Conservation (phyloP, 2,888 invertebrate genomes). For the Melanargia galathea region DNA sequence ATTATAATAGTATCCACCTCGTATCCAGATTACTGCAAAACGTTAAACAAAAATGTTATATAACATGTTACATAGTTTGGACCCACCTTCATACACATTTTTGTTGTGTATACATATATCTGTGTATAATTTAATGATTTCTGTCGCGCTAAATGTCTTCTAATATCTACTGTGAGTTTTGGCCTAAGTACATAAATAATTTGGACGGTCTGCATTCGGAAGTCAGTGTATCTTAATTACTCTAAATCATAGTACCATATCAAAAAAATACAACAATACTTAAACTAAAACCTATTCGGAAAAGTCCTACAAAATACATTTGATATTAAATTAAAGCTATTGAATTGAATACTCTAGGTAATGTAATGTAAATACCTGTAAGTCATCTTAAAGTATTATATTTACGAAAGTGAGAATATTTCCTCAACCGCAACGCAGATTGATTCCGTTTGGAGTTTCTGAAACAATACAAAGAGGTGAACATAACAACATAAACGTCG, state of each 20-base stretch:
- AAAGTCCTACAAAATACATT: constrained; percentile 36
- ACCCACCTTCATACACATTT: not conserved
- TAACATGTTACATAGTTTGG: not conserved
- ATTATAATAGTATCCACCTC: no score
- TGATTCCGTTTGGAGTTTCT: constrained; percentile 18
- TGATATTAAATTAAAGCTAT: constrained; percentile 47
- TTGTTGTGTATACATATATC: no score
- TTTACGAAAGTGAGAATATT: constrained; percentile 13
- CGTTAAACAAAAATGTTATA: not conserved
- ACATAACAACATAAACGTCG: no score
- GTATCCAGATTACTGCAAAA: no score
- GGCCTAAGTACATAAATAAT: constrained; percentile 2
- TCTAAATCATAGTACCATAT: not conserved
- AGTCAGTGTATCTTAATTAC: constrained; percentile 12
- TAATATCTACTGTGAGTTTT: not conserved
- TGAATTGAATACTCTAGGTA: constrained; percentile 37
- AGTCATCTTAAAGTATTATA: constrained; percentile 14
- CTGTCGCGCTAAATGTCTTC: not conserved
- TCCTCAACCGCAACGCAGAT: not conserved
- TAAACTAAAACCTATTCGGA: constrained; percentile 7
- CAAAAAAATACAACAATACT: not conserved
- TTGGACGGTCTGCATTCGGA: constrained; percentile 33
- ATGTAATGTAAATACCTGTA: constrained; percentile 31
- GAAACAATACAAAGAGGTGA: constrained; percentile 16
- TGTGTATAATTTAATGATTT: not conserved